These are phyloP conservation scores for Pseudolaguvia tuberculata DNA, from an alignment of 2,113 vertebrate species.

Conservation along the genomic window DNA sequence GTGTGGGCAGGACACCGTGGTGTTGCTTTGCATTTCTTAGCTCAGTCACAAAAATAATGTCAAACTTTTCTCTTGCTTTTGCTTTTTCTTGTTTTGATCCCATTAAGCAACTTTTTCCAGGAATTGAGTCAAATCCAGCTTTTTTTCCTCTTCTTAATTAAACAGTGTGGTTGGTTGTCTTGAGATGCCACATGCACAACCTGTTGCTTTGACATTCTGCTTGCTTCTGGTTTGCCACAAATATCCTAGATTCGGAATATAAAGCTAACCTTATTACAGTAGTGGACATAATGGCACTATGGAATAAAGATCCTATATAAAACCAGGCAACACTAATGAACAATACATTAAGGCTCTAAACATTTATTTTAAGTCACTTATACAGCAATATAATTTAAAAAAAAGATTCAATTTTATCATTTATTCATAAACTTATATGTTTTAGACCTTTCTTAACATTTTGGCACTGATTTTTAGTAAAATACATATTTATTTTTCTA, in stretches of 20 bases:
- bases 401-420: no score
- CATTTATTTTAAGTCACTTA: no score
- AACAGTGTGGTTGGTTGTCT: neutral
- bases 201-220: neutral
- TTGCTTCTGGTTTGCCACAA: neutral
- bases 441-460: no score
- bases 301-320: neutral
- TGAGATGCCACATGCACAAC: neutral
- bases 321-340: neutral
- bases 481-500: no score
- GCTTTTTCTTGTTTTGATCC: neutral
- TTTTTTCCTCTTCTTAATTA: neutral
- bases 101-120: neutral
- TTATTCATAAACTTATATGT: no score
- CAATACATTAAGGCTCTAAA: neutral
- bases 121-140: neutral
- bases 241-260: neutral
- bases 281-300: neutral
- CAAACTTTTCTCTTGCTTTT: neutral
- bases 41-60: neutral
- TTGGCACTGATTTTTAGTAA: no score
- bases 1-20: neutral
- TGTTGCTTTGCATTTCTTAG: neutral
- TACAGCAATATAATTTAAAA: no score
- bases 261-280: neutral